Evolutionary conservation across 2,113 vertebrate genomes (phyloP).

Genomic region (Hippocampus mohnikei): DNA sequence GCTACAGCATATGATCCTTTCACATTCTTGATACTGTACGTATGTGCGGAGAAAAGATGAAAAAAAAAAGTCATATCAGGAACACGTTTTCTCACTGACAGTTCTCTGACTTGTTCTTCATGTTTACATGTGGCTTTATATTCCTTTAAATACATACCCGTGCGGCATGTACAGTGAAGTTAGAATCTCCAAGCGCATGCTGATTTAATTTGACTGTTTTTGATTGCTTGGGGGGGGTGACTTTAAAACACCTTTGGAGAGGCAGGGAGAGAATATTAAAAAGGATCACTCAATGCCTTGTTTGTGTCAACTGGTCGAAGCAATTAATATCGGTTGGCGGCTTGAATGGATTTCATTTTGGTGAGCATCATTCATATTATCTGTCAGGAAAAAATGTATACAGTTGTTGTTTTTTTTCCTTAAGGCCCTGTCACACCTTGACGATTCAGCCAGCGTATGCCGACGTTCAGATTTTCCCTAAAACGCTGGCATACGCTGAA

Average conservation of each 20-base stretch:
- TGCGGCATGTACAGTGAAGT: slow-evolving; percentile 23
- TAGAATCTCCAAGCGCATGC: slow-evolving; percentile 14
- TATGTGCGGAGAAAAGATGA: too few species aligned
- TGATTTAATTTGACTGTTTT: slow-evolving; percentile 26
- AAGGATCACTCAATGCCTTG: slow-evolving; percentile 29
- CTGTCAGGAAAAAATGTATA: slow-evolving; percentile 9
- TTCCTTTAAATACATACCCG: not conserved
- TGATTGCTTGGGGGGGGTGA: slow-evolving; percentile 14
- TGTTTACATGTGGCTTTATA: not conserved
- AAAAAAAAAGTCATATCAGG: too few species aligned
- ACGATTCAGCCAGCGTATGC: too few species aligned
- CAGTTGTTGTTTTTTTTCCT: slow-evolving; percentile 18
- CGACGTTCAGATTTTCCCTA: too few species aligned
- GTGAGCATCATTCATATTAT: slow-evolving; percentile 25
- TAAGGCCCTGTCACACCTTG: too few species aligned
- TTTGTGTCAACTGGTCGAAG: slow-evolving; percentile 40
- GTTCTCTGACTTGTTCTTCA: too few species aligned
- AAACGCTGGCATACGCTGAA: too few species aligned
- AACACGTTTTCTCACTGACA: too few species aligned
- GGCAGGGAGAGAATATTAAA: slow-evolving; percentile 24
- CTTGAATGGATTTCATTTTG: slow-evolving; percentile 27
- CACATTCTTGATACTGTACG: too few species aligned
- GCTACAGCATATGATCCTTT: too few species aligned
- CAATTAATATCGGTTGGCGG: slow-evolving; percentile 19
- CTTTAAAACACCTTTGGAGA: slow-evolving; percentile 36